Evolutionary conservation across 2,888 invertebrate species (phyloP).

Genomic region (Pterostichus niger): DNA sequence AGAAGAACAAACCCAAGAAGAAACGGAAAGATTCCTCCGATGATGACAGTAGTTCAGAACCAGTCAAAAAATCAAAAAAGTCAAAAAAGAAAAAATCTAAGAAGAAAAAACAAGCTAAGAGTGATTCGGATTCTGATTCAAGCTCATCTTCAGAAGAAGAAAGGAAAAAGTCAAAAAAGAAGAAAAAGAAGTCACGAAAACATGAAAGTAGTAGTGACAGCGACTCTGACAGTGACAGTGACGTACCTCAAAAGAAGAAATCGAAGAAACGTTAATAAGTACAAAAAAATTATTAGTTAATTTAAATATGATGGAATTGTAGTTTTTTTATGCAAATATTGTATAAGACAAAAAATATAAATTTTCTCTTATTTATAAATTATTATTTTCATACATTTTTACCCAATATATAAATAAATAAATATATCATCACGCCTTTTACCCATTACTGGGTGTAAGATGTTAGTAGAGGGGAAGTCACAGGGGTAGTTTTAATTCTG

Average conservation of each 20-base stretch:
- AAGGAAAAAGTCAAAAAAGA: constrained; percentile 60
- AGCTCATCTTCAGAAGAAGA: constrained; percentile 57
- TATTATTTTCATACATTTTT: neutral
- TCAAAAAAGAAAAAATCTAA: constrained; percentile 55
- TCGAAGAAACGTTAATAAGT: constrained; percentile 6
- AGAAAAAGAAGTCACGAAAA: constrained; percentile 57
- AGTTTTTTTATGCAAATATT: constrained; percentile 37
- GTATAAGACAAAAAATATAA: constrained; percentile 26
- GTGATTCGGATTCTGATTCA: constrained; percentile 67
- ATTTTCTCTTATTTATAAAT: constrained; percentile 3
- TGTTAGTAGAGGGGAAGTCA: no score
- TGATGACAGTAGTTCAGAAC: constrained; percentile 70
- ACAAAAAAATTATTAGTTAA: constrained; percentile 26
- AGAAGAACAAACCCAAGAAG: constrained; percentile 75
- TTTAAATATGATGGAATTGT: constrained; percentile 21
- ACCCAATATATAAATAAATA: no score
- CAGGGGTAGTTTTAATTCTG: no score
- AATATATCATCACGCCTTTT: no score
- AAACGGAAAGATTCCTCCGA: constrained; percentile 68
- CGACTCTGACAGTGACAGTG: constrained; percentile 51
- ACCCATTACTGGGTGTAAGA: no score
- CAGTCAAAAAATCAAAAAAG: constrained; percentile 70
- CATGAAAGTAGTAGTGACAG: constrained; percentile 39
- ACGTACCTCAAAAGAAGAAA: constrained; percentile 52
- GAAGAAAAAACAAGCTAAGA: constrained; percentile 45